These are phyloP conservation scores for Drosophila meridionalis DNA, from an alignment of 2,888 invertebrate genomes.

Conservation along the genomic window DNA sequence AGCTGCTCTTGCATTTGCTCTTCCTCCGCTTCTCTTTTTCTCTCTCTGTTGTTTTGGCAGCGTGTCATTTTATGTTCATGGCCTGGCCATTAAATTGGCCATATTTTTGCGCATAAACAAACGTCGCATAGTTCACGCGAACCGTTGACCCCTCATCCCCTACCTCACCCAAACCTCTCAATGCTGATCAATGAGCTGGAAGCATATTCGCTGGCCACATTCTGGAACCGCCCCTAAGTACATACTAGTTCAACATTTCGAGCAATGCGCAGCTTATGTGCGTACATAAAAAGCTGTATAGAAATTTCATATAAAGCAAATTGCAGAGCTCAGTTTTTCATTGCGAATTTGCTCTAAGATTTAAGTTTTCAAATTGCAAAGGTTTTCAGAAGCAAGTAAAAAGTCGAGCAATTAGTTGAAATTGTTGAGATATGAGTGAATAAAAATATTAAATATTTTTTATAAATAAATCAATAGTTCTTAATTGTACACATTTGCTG, in stretches of 20 bases:
- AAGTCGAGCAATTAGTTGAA: neutral
- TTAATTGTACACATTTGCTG: neutral
- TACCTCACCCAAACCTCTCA: neutral
- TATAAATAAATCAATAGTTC: too few relatives aligned
- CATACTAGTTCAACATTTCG: conserved; percentile 18
- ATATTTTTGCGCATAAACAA: conserved; percentile 70
- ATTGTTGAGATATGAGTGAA: neutral
- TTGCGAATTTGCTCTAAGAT: neutral
- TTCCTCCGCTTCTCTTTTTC: neutral
- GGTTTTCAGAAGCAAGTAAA: neutral
- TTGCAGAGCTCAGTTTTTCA: neutral
- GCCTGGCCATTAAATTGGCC: conserved; percentile 69
- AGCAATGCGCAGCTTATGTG: conserved; percentile 22
- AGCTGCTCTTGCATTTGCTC: conserved; percentile 7
- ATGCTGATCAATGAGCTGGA: conserved; percentile 56
- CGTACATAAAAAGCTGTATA: neutral
- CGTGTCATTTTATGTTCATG: conserved; percentile 42
- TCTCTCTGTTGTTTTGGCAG: neutral
- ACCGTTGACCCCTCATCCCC: neutral
- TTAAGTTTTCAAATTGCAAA: neutral
- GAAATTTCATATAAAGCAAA: neutral
- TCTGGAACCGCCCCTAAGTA: conserved; percentile 17
- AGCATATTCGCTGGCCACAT: conserved; percentile 36
- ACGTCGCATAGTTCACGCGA: conserved; percentile 56
- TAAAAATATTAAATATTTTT: neutral